These are phyloP conservation scores for Indri indri DNA, from an alignment of 2,113 vertebrate genomes.

Conservation along the genomic window DNA sequence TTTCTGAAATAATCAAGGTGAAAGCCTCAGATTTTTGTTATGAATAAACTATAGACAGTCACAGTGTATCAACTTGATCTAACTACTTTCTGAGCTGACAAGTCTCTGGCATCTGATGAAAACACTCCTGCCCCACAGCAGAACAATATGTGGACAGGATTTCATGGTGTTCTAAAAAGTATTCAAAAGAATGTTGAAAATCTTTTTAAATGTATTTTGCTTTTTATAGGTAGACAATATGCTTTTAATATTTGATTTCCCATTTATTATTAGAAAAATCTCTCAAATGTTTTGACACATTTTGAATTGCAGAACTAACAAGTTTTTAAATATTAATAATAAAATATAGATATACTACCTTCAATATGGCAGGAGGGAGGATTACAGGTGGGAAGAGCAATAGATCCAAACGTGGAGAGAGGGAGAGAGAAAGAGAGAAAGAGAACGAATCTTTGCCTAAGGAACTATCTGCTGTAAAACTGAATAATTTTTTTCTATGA, in stretches of 20 bases:
- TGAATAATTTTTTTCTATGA: background rate
- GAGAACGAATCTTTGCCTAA: background rate
- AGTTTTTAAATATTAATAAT: slow-evolving; percentile 37
- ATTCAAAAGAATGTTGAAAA: background rate
- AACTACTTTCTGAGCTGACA: background rate
- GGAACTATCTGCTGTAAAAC: background rate
- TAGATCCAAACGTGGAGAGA: background rate
- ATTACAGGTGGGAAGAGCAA: background rate
- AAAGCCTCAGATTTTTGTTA: slow-evolving; percentile 7
- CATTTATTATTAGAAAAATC: background rate
- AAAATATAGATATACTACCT: background rate
- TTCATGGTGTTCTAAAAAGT: background rate
- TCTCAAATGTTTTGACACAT: background rate
- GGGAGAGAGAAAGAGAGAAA: background rate
- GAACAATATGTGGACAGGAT: background rate
- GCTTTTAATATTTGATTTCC: slow-evolving; percentile 11
- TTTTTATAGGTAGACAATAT: background rate
- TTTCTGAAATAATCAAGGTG: background rate
- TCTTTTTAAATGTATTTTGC: background rate
- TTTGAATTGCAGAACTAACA: slow-evolving; percentile 26
- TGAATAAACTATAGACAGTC: background rate
- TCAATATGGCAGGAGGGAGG: background rate
- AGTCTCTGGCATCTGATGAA: background rate
- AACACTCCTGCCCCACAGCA: background rate
- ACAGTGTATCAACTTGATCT: background rate